Conservation (phyloP, 2,888 invertebrate genomes). For the Uloborus plumipes region DNA sequence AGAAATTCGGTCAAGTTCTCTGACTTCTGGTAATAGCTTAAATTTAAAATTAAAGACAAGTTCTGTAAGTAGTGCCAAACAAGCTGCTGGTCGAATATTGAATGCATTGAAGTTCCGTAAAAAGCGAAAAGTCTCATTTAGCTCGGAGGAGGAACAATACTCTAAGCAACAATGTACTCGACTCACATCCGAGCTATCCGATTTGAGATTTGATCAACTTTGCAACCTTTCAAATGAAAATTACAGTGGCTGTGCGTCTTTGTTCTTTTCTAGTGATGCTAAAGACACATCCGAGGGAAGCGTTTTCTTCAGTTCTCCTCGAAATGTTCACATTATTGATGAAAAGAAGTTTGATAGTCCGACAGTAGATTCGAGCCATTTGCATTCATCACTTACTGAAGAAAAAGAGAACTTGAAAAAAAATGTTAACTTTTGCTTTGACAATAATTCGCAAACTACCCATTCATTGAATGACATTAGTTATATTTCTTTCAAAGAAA, state of each 20-base stretch:
- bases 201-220: constrained; percentile 11
- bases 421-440: constrained; percentile 40
- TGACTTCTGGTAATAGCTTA: neutral
- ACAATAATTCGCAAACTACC: constrained; percentile 8
- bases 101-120: neutral
- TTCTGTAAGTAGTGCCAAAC: neutral
- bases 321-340: neutral
- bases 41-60: neutral
- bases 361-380: neutral
- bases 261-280: neutral
- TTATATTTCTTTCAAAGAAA: neutral
- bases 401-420: constrained; percentile 22
- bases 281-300: neutral
- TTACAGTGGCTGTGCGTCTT: neutral
- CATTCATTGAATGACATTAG: neutral
- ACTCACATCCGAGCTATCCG: constrained; percentile 25
- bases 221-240: neutral
- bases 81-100: neutral
- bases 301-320: constrained; percentile 8
- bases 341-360: neutral
- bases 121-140: constrained; percentile 39
- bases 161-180: constrained; percentile 2
- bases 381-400: constrained; percentile 23
- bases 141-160: constrained; percentile 17
- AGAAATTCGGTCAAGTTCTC: constrained; percentile 24